phyloP scores from a whole-genome alignment of 1,140 invertebrate species.

The Holcopasites calliopsidis region DNA sequence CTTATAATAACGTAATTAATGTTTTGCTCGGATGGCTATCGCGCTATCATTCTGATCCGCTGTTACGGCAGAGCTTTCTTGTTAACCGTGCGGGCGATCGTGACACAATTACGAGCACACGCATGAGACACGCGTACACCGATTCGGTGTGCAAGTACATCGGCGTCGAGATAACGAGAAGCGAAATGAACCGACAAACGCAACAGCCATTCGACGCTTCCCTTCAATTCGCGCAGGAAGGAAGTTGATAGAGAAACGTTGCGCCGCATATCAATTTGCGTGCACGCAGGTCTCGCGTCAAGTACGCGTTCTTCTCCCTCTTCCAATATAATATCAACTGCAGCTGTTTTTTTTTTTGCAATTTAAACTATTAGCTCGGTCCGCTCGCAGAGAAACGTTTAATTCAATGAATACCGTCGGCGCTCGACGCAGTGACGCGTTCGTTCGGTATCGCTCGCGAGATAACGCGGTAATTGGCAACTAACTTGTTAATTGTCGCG shows the following conservation, averaged over 20 bases:
- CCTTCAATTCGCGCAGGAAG: slow-evolving; percentile 74
- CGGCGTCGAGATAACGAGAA: slow-evolving; percentile 57
- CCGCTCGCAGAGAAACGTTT: neutral
- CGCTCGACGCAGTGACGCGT: neutral
- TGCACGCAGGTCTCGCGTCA: neutral
- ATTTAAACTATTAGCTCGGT: neutral
- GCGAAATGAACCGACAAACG: slow-evolving; percentile 42
- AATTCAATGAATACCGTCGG: slow-evolving; percentile 7
- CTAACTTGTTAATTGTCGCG: slow-evolving; percentile 24
- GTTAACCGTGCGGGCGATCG: neutral
- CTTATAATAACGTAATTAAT: too few relatives aligned
- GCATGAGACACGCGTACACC: neutral
- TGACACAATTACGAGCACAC: slow-evolving; percentile 33
- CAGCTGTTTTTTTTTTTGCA: too few relatives aligned
- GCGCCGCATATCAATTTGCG: slow-evolving; percentile 72
- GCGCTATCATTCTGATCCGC: slow-evolving; percentile 23
- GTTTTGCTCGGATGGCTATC: too few relatives aligned
- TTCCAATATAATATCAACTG: neutral
- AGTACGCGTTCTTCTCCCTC: slow-evolving; percentile 5
- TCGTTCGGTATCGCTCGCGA: slow-evolving; percentile 18
- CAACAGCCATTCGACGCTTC: slow-evolving; percentile 59
- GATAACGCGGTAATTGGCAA: slow-evolving; percentile 24
- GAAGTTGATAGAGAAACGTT: slow-evolving; percentile 73
- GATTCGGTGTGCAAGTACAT: slow-evolving; percentile 22
- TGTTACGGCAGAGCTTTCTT: slow-evolving; percentile 7